Conservation (phyloP, 2,888 invertebrate species). For the Tipula vernalis region DNA sequence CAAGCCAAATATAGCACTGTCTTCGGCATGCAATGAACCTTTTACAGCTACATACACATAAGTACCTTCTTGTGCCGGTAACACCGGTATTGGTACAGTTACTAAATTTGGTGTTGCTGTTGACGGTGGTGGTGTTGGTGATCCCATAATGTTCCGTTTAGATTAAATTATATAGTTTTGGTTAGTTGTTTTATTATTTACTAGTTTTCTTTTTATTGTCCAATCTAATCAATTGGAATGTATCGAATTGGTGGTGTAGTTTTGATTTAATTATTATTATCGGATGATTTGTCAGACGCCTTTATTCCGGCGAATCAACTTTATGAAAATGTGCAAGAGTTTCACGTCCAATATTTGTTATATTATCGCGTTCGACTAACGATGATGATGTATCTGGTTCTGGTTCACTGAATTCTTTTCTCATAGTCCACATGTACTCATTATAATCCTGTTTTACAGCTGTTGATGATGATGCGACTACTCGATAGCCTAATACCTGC, state of each 20-base stretch:
- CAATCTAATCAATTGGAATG: constrained; percentile 26
- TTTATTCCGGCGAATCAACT: constrained; percentile 35
- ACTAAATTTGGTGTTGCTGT: constrained; percentile 22
- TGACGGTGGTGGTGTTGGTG: constrained; percentile 12
- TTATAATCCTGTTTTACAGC: constrained; percentile 78
- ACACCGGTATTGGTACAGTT: constrained; percentile 35
- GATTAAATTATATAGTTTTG: constrained; percentile 15
- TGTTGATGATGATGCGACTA: constrained; percentile 75
- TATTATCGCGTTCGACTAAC: constrained; percentile 46
- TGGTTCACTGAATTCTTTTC: constrained; percentile 74
- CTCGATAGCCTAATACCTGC: constrained; percentile 73
- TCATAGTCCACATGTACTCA: constrained; percentile 91
- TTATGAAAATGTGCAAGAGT: constrained; percentile 31
- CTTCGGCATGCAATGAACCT: constrained; percentile 61
- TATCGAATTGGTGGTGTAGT: constrained; percentile 5
- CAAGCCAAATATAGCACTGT: constrained; percentile 65
- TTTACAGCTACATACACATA: constrained; percentile 66
- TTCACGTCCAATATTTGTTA: constrained; percentile 48
- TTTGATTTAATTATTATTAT: neutral
- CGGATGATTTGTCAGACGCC: neutral
- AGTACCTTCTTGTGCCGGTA: constrained; percentile 39
- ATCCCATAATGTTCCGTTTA: neutral
- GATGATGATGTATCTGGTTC: constrained; percentile 40
- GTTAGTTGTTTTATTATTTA: constrained; percentile 31
- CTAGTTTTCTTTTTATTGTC: constrained; percentile 22